Conservation (phyloP, 1,140 invertebrate genomes). For the Plodia interpunctella region DNA sequence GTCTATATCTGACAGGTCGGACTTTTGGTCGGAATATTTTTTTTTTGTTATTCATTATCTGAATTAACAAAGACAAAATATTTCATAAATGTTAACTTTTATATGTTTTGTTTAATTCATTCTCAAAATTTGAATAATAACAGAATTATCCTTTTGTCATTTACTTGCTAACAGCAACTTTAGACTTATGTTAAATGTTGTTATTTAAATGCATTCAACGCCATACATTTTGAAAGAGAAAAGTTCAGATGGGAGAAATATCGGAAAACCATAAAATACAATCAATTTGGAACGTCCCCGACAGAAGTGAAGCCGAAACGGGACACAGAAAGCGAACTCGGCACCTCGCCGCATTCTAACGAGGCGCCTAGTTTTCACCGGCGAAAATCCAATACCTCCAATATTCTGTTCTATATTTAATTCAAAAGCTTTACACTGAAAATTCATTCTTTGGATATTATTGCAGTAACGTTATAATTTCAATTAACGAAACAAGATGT, state of each 20-base stretch:
- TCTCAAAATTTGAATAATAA: too few relatives aligned
- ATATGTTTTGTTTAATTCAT: too few relatives aligned
- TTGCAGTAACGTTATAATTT: neutral
- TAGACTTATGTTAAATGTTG: neutral
- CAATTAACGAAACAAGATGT: neutral
- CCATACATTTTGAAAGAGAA: neutral
- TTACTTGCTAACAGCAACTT: neutral
- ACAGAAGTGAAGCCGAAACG: neutral
- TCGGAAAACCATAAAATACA: slow-evolving; percentile 7
- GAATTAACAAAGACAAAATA: too few relatives aligned
- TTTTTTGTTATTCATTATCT: too few relatives aligned
- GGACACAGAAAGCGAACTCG: neutral
- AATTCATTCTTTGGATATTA: neutral
- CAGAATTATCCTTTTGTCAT: too few relatives aligned
- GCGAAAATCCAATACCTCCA: slow-evolving; percentile 2
- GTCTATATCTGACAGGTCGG: too few relatives aligned
- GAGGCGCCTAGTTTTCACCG: neutral
- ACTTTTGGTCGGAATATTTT: too few relatives aligned
- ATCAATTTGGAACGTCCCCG: slow-evolving; percentile 1
- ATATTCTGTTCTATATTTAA: neutral
- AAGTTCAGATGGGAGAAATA: neutral
- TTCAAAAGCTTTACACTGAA: neutral
- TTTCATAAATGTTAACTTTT: too few relatives aligned
- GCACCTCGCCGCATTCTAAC: slow-evolving; percentile 1
- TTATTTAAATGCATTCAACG: slow-evolving; percentile 4